These are phyloP conservation scores for Mythimna vitellina DNA, from an alignment of 2,888 invertebrate genomes.

Conservation along the genomic window DNA sequence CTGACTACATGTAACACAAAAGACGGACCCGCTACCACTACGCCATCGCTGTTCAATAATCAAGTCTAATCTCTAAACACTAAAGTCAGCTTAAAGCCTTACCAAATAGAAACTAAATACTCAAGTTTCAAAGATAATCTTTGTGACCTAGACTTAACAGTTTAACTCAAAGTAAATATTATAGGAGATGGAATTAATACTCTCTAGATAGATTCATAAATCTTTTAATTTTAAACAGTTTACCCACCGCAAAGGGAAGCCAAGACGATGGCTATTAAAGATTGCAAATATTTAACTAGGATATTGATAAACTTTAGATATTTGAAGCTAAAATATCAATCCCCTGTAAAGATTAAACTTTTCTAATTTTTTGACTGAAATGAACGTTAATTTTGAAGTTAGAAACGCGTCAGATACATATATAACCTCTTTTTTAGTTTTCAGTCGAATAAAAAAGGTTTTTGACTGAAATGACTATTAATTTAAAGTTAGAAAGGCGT, in stretches of 20 bases:
- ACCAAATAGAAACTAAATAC: slow-evolving; percentile 21
- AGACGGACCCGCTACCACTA: too few relatives aligned
- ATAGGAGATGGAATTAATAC: slow-evolving; percentile 14
- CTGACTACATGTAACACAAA: too few relatives aligned
- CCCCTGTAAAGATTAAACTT: not conserved
- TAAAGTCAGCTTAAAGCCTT: not conserved
- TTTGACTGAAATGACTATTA: not conserved
- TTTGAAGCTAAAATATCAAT: slow-evolving; percentile 4
- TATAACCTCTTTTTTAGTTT: not conserved
- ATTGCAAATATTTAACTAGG: slow-evolving; percentile 38
- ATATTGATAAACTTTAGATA: slow-evolving; percentile 25
- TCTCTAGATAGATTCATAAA: slow-evolving; percentile 33
- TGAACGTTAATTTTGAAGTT: not conserved
- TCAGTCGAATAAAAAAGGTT: not conserved
- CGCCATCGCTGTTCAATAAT: not conserved
- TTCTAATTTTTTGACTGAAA: not conserved
- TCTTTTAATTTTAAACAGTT: slow-evolving; percentile 37
- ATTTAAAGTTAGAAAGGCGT: slow-evolving; percentile 6
- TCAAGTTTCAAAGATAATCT: slow-evolving; percentile 36
- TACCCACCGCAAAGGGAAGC: slow-evolving; percentile 17
- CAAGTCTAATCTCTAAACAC: slow-evolving; percentile 6
- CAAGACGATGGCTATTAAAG: slow-evolving; percentile 6
- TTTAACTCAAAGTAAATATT: slow-evolving; percentile 34
- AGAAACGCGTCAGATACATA: slow-evolving; percentile 2
- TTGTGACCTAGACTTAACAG: slow-evolving; percentile 19